Conservation (phyloP, 2,113 vertebrate genomes). For the Carlito syrichta region DNA sequence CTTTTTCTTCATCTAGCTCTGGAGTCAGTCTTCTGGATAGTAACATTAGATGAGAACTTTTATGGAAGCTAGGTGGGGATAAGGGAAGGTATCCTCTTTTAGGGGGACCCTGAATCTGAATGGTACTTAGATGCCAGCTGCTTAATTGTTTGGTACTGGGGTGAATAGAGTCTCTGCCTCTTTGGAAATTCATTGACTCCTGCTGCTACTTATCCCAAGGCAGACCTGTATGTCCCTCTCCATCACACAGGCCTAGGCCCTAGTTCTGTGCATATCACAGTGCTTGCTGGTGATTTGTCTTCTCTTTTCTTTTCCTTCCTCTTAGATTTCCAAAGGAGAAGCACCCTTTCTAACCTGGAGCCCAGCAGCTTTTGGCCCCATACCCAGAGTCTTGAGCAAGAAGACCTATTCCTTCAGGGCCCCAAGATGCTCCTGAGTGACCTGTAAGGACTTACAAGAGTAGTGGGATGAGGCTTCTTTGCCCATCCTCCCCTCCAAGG, state of each 20-base stretch:
- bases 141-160: background rate
- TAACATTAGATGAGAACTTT: constrained; percentile 43
- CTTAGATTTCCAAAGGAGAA: constrained; percentile 33
- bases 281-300: constrained; percentile 29
- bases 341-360: background rate
- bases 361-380: background rate
- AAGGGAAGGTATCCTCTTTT: background rate
- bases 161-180: background rate
- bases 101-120: background rate
- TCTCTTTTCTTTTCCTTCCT: constrained; percentile 29
- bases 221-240: background rate
- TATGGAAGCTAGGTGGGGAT: constrained; percentile 39
- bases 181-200: background rate
- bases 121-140: background rate
- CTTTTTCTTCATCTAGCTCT: constrained; percentile 39
- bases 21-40: constrained; percentile 41
- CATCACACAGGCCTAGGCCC: background rate
- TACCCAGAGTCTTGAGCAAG: background rate
- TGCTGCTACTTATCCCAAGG: background rate
- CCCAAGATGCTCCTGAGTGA: constrained; percentile 44
- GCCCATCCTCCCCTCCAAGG: background rate
- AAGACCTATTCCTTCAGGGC: constrained; percentile 1
- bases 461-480: background rate
- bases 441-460: constrained; percentile 18
- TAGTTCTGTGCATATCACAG: background rate